Base-by-base conservation (phyloP, 2,888 invertebrate genomes). In the Heliconius erato region DNA sequence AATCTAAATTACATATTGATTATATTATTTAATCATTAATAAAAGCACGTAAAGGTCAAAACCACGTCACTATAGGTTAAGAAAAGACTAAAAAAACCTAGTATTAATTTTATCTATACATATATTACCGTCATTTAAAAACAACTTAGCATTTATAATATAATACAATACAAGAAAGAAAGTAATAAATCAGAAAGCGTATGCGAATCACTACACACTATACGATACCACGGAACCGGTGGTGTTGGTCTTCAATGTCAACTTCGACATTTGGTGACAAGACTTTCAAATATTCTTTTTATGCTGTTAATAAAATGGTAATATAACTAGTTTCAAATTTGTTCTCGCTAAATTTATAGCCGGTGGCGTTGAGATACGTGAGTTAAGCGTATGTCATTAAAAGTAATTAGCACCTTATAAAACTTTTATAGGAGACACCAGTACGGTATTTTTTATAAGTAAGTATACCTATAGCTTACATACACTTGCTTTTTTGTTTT, bases 271-370 rank as follows among this genome's bases (percentile, higher is more conserved):
- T 83, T 78, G 87, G 88, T 89, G 89, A 91, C 90, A 84, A 12
- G 81, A 92, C 93, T 94, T 94, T 94, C 92, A 90, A 93, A 92
- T 88, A 87, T 90, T 89, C 90, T 90, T 90, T 90, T 90, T 90
- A 91, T 89, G 86, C 87, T 92, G 92, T 93, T 92, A 92, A 93
- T 94, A 93, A 94, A 94, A 94, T 93, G 93, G 90, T 92, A 94
- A 94, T 94, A 87, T 83, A 88, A 89, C 91, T 90, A 91, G 92
- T 92, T 80, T 92, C 91, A 92, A 91, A 90, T 93, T 86, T 91
- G 91, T 92, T 92, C 91, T 90, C 89, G 91, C 92, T 91, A 91
- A 93, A 93, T 91, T 92, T 92, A 94, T 92, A 85, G 90, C 90
- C 88, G 87, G 88, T 85, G 88, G 90, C 90, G 87, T 83, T 88